phyloP scores from a whole-genome alignment of 2,888 invertebrate genomes.

The Adineta ricciae region DNA sequence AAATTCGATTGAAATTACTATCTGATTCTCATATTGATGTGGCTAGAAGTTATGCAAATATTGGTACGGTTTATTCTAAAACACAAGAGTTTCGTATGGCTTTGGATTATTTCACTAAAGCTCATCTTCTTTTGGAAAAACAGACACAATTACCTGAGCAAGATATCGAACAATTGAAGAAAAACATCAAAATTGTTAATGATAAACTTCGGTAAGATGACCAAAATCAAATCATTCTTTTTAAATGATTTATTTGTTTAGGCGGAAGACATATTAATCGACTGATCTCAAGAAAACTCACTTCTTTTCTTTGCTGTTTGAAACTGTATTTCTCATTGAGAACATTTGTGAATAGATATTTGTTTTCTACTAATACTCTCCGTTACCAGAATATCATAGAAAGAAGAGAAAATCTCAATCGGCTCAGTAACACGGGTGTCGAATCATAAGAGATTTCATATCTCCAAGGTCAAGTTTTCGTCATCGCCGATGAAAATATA shows the following conservation, averaged over 20 bases:
- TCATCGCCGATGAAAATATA: not conserved
- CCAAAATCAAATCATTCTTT: too few species aligned
- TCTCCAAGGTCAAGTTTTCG: not conserved
- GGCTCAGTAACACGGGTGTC: not conserved
- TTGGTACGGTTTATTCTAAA: conserved; percentile 2
- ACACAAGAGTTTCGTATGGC: not conserved
- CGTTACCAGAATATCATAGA: too few species aligned
- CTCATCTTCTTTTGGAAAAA: not conserved
- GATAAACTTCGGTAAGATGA: not conserved
- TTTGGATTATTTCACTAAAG: not conserved
- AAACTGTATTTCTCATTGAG: conserved; percentile 4
- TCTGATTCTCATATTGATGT: not conserved
- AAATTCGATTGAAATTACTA: not conserved
- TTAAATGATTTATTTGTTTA: not conserved
- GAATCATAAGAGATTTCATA: not conserved
- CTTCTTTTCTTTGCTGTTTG: not conserved
- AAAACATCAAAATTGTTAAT: conserved; percentile 8
- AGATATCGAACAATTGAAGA: not conserved
- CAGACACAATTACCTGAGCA: not conserved
- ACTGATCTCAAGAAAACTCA: not conserved
- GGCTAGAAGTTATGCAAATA: not conserved
- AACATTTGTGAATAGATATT: not conserved
- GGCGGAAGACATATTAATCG: not conserved
- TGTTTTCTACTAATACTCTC: too few species aligned
- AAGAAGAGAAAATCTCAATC: not conserved